Percentiles rank a stretch among this genome's conserved stretches.
Conservation (phyloP, 2,888 invertebrate species). For the Dicycla oo region DNA sequence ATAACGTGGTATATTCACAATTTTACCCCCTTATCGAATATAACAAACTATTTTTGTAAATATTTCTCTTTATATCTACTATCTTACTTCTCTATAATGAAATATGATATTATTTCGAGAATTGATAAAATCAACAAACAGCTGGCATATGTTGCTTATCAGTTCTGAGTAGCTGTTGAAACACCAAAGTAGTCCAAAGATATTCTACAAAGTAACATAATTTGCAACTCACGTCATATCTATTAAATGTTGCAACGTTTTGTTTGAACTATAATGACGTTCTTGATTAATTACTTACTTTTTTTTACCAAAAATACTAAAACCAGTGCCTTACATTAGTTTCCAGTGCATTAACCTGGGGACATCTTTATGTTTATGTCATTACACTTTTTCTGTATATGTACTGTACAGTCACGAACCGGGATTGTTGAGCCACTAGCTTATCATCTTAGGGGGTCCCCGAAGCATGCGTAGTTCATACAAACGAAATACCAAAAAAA, state of each 20-base stretch:
- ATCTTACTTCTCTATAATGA: conserved; percentile 10
- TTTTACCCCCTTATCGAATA: neutral
- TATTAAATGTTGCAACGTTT: conserved; percentile 43
- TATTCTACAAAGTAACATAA: conserved; percentile 16
- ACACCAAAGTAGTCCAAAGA: conserved; percentile 4
- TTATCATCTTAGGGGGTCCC: no score
- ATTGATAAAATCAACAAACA: neutral
- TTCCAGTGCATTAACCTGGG: conserved; percentile 15
- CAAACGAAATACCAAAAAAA: no score
- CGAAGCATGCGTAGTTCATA: no score
- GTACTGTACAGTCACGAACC: no score
- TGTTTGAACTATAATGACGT: conserved; percentile 32
- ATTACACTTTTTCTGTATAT: neutral
- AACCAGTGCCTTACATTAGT: conserved; percentile 14
- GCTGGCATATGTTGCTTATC: conserved; percentile 12
- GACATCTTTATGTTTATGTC: neutral
- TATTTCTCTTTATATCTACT: neutral
- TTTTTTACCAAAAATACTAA: conserved; percentile 32
- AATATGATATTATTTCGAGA: conserved; percentile 23
- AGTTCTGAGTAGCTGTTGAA: conserved; percentile 5
- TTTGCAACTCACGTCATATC: conserved; percentile 39
- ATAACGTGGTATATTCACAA: conserved; percentile 13
- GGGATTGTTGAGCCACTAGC: no score
- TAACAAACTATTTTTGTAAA: conserved; percentile 6
- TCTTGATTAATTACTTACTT: conserved; percentile 13